Evolutionary conservation across 2,113 vertebrate species (phyloP).

Genomic region (Butorides virescens): DNA sequence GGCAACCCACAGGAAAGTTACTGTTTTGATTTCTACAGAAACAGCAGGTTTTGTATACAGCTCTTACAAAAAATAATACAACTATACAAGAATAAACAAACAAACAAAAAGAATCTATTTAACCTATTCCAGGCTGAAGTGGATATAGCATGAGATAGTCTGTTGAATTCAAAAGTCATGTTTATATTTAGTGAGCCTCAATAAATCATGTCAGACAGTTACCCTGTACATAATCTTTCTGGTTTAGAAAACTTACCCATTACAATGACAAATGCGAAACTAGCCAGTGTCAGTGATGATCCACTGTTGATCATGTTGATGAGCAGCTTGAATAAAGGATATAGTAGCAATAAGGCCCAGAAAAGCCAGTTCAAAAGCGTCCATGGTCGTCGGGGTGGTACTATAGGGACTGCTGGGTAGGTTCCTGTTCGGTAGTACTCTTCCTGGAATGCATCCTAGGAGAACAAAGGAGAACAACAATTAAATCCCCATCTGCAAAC

Average conservation of each 20-base stretch:
- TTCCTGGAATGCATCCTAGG: slow-evolving; percentile 91
- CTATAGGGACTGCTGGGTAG: slow-evolving; percentile 79
- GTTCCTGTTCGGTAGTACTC: slow-evolving; percentile 81
- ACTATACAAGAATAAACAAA: neutral
- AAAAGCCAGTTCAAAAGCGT: slow-evolving; percentile 90
- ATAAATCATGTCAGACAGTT: neutral
- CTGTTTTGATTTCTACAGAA: neutral
- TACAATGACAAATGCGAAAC: slow-evolving; percentile 79
- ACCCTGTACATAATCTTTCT: neutral
- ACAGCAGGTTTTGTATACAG: neutral
- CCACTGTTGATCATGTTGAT: slow-evolving; percentile 82
- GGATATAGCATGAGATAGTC: neutral
- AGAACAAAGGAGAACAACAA: slow-evolving; percentile 2
- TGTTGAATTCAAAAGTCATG: neutral
- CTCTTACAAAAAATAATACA: neutral
- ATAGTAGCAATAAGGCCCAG: slow-evolving; percentile 87
- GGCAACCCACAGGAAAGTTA: neutral
- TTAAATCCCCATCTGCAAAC: neutral
- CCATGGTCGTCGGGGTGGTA: slow-evolving; percentile 81
- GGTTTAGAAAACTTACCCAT: slow-evolving; percentile 79
- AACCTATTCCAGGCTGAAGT: neutral
- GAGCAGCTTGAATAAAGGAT: slow-evolving; percentile 84
- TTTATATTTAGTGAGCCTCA: neutral
- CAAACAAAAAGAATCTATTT: neutral
- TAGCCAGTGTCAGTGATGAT: slow-evolving; percentile 81